Evolutionary conservation across 2,113 vertebrate species (phyloP), one percentile per base, ranked within the genome.

Genomic region (Otolemur garnettii): DNA sequence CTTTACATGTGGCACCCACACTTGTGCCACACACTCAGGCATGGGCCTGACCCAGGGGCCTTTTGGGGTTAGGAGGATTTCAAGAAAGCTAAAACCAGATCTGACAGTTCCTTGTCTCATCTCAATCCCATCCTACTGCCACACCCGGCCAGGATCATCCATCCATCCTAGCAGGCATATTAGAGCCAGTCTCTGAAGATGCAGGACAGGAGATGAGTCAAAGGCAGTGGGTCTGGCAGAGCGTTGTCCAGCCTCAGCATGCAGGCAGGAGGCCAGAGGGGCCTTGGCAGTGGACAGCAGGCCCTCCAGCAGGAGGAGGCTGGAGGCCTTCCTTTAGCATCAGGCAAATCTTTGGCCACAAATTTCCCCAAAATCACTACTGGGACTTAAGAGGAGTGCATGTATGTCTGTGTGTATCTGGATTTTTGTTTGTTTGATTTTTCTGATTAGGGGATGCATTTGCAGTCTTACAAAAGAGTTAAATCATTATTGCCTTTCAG

Each of bases 391-490:
- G 6, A 15, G 10, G 4, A 5, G 7, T 7, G 53, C 15, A 57
- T 38, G 8, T 14, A n/a, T 17, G 35, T n/a, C 19, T 24, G 42
- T 74, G 35, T 59, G 2, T 42, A 21, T 38, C 26, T 30, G 10
- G 45, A 50, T 66, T 38, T 62, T 79, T 24, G 9, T 33, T 9
- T 50, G 45, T 9, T 50, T 50, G 45, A 50, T 50, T 86, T 96
- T 81, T 88, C 50, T 60, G 24, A 88, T 71, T 69, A 66, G 57
- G 26, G 17, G 42, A 53, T 69, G 2, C n/a, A 64, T 71, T n/a
- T 86, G 4, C 38, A 50, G 50, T 74, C 72, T 92, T 68, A 64
- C 7, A 81, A 94, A 66, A 93, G 68, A 90, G 17, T 82, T 87
- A 81, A 84, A 42, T 35, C 57, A 30, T 0, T 0, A 21, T 59